Conservation (phyloP, 2,113 vertebrate genomes). For the Osmerus mordax region DNA sequence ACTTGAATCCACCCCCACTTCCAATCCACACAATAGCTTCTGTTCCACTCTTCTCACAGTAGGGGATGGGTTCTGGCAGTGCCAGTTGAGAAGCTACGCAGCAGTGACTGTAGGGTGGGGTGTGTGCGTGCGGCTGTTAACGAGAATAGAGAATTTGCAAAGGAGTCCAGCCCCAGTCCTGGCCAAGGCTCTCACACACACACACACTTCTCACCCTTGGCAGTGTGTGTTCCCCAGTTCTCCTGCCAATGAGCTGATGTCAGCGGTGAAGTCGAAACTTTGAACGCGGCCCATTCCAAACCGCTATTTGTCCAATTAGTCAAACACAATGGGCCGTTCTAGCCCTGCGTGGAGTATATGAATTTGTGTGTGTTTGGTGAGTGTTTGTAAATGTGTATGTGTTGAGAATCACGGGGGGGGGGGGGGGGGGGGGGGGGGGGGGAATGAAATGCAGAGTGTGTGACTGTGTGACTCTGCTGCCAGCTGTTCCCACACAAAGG, state of each 20-base stretch:
- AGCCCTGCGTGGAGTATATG: constrained; percentile 33
- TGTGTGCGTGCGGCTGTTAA: not conserved
- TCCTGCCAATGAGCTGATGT: constrained; percentile 50
- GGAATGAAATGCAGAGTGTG: constrained; percentile 10
- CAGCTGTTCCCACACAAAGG: constrained; percentile 69
- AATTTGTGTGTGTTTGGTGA: constrained; percentile 21
- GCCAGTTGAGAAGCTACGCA: not conserved
- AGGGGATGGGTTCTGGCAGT: not conserved
- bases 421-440: not conserved
- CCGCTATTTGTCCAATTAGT: constrained; percentile 54
- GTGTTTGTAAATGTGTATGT: constrained; percentile 5
- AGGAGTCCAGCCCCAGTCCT: not conserved
- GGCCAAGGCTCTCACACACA: not conserved
- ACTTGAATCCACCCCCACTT: constrained; percentile 22
- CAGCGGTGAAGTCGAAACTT: constrained; percentile 34
- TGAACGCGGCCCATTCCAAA: constrained; percentile 20
- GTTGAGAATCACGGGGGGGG: not conserved
- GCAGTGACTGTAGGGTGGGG: not conserved
- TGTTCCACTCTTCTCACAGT: not conserved
- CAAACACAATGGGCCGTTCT: constrained; percentile 55
- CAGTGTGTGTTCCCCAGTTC: not conserved
- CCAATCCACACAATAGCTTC: constrained; percentile 42
- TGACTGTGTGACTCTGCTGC: constrained; percentile 59
- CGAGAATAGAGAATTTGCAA: too few relatives aligned
- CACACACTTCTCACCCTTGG: not conserved